Evolutionary conservation across 2,888 invertebrate species (phyloP), one percentile per base, ranked within the genome.

Genomic region (Eledone cirrhosa): DNA sequence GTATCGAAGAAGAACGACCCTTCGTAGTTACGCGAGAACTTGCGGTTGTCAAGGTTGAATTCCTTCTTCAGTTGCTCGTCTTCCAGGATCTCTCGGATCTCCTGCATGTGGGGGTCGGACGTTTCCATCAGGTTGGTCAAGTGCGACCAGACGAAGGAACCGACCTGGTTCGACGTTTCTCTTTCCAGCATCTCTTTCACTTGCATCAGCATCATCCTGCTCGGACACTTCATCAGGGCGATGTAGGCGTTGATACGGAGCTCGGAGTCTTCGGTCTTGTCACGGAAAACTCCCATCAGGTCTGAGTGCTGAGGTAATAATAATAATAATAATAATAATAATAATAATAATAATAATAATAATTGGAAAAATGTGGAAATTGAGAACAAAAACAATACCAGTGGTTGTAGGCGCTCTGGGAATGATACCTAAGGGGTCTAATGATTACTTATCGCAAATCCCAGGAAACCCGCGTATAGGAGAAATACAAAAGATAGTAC

Each of bases 131-230:
- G 91, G 91, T 97, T 98, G 84, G 94, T 95, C 77, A 98, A 92
- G 90, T 98, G 97, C 78, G 96, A 96, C 97, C 97, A 98, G 5
- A 98, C 95, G 91, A 96, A 98, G 8, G 97, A 96, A 19, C 96
- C 97, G 48, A 97, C 97, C 93, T 98, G 97, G 82, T 89, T 89
- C 63, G 86, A 85, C 78, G 86, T 81, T 81, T 89, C 90, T 7
- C 78, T 83, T 78, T 85, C 82, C 53, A 89, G 84, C 0, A 83
- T 80, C 8, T 77, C 79, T 87, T 94, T 94, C 69, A 98, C 94
- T 78, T 93, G 93, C 79, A 94, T 92, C 0, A 98, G 92, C 0
- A 94, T 93, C 72, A 94, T 92, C 83, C 95, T 94, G 84, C 94
- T 94, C 0, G 97, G 97, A 89, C 98, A 98, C 78, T 93, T 93